Evolutionary conservation across 2,113 vertebrate species (phyloP), one percentile per base, ranked within the genome.

Genomic region (Eurystomus gularis): DNA sequence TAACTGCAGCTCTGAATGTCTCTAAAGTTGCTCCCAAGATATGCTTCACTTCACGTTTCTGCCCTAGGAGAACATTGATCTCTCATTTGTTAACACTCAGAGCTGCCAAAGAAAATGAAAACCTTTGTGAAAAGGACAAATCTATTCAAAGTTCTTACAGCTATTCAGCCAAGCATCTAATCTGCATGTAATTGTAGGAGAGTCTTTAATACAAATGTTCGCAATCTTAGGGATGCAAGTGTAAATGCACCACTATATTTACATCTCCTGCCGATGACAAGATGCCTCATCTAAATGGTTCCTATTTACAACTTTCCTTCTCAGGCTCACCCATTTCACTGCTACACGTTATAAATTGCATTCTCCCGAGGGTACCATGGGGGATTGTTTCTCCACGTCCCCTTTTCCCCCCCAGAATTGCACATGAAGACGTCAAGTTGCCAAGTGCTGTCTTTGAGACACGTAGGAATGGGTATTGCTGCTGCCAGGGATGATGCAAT

Each of bases 101-200:
- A 97, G 91, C 88, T 95, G 94, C 96, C 93, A 88, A 89, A 87
- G 94, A 95, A 97, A 96, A 97, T 95, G 95, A 95, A 97, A 97
- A 95, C 87, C 89, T 94, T 85, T 90, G 84, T 95, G 97, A 91
- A 95, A 95, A 97, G 96, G 95, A 97, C 91, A 95, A 94, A 92
- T 96, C 95, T 93, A 97, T 97, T 95, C 92, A 35, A 92, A 90
- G 87, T 93, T 95, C 94, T 95, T 23, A 78, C 76, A 97, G 95
- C 92, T 90, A 96, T 85, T 96, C 95, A 97, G 82, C 90, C 95
- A 92, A 92, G 92, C 94, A 96, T 87, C 96, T 95, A 94, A 96
- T 97, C 85, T 97, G 96, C 95, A 97, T 96, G 92, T 96, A 95
- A 97, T 95, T 95, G 96, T 68, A 82, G 68, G 3, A 71, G 61